Conservation (phyloP, 2,888 invertebrate species). For the Drosophila silvestris region DNA sequence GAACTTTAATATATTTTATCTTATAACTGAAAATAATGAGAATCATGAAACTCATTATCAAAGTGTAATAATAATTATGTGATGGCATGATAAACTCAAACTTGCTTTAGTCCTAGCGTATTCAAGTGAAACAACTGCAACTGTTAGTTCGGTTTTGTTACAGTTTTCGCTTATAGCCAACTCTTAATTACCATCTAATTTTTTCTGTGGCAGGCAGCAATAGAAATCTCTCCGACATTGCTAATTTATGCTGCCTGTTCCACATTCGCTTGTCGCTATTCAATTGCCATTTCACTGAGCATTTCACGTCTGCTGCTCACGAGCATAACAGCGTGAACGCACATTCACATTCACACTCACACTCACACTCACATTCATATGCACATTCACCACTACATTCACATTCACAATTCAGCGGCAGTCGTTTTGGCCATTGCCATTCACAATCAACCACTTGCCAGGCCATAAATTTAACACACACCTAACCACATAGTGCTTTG, state of each 20-base stretch:
- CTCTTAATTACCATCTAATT: constrained; percentile 35
- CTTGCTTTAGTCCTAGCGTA: neutral
- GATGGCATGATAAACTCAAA: neutral
- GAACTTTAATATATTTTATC: neutral
- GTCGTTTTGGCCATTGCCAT: constrained; percentile 60
- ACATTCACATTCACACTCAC: constrained; percentile 18
- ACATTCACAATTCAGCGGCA: constrained; percentile 62
- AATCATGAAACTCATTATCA: neutral
- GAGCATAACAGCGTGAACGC: constrained; percentile 29
- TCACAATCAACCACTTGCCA: constrained; percentile 78
- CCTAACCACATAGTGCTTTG: constrained; percentile 52
- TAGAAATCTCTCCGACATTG: constrained; percentile 17
- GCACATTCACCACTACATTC: constrained; percentile 7
- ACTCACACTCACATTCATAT: constrained; percentile 6
- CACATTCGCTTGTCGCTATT: constrained; percentile 10
- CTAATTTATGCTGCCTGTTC: constrained; percentile 48
- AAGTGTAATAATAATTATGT: neutral
- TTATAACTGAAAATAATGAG: neutral
- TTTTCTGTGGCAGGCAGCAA: constrained; percentile 3
- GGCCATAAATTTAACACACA: constrained; percentile 76
- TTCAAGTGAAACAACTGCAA: neutral
- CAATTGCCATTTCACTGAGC: constrained; percentile 30
- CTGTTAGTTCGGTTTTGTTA: neutral
- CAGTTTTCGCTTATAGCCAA: constrained; percentile 7
- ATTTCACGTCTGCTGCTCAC: constrained; percentile 9